These are phyloP conservation scores for Nesometra sesokonis DNA, from an alignment of 35 echinoderm and acorn worm genomes.

Conservation along the genomic window DNA sequence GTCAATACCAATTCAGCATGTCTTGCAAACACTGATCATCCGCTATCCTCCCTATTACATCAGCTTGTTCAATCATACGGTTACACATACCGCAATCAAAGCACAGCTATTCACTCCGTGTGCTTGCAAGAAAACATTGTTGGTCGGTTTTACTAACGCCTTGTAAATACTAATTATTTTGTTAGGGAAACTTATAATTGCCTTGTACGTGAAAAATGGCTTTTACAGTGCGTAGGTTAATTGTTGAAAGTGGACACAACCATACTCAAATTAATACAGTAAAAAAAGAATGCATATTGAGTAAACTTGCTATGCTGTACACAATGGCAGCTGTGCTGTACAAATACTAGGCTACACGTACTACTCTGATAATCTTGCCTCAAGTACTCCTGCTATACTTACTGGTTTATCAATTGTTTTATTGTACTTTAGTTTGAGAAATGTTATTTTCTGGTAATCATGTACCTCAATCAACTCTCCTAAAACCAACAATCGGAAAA, in stretches of 20 bases:
- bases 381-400: neutral
- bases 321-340: neutral
- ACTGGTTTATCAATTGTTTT: neutral
- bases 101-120: neutral
- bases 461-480: too few relatives aligned
- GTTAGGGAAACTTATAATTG: neutral
- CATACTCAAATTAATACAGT: neutral
- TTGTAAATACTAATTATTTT: neutral
- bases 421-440: neutral
- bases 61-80: neutral
- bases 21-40: neutral
- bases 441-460: neutral
- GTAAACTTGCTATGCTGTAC: neutral
- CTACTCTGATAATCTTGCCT: neutral
- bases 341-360: neutral
- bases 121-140: too few relatives aligned
- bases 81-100: neutral
- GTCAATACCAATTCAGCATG: neutral
- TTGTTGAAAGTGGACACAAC: neutral
- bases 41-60: neutral
- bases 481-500: too few relatives aligned
- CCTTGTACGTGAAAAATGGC: neutral
- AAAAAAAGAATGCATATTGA: neutral
- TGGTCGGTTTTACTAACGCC: too few relatives aligned
- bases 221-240: neutral